Conservation (phyloP, 2,113 vertebrate genomes). For the Tiliqua scincoides region DNA sequence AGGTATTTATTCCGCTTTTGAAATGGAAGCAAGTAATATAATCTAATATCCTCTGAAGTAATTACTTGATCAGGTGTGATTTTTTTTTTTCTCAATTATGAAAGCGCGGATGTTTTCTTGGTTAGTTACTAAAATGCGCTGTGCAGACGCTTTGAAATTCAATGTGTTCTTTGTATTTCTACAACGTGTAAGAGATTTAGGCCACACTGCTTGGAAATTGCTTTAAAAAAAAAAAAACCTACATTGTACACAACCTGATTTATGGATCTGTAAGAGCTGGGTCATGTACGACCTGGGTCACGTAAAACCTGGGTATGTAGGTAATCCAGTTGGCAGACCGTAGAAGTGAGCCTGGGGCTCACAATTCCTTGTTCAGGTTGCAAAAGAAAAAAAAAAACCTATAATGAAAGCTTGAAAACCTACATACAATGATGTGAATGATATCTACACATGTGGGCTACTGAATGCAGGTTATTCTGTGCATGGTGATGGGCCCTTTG, state of each 20-base stretch:
- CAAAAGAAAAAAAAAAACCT: too few relatives aligned
- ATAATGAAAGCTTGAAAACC: neutral
- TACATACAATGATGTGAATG: neutral
- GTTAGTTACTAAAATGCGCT: conserved; percentile 63
- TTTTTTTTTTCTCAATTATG: conserved; percentile 66
- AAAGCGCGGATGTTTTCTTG: conserved; percentile 80
- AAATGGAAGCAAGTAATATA: conserved; percentile 59
- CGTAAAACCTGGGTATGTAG: neutral
- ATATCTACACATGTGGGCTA: neutral
- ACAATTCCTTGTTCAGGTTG: neutral
- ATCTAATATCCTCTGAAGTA: conserved; percentile 69
- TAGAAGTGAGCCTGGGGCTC: neutral
- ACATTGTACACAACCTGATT: conserved; percentile 7
- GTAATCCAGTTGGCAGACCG: neutral
- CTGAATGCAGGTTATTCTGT: neutral
- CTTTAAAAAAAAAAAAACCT: too few relatives aligned
- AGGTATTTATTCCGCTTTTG: conserved; percentile 45
- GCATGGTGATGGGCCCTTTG: neutral
- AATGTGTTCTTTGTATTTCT: conserved; percentile 38
- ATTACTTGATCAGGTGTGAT: conserved; percentile 69
- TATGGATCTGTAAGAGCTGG: neutral
- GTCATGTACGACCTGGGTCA: neutral
- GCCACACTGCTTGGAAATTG: conserved; percentile 7
- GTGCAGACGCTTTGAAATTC: conserved; percentile 79
- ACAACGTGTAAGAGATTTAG: neutral